A percentile compares a stretch with the other conserved stretches of the same genome.
Conservation (phyloP, 1,140 invertebrate genomes). For the Apis cerana region DNA sequence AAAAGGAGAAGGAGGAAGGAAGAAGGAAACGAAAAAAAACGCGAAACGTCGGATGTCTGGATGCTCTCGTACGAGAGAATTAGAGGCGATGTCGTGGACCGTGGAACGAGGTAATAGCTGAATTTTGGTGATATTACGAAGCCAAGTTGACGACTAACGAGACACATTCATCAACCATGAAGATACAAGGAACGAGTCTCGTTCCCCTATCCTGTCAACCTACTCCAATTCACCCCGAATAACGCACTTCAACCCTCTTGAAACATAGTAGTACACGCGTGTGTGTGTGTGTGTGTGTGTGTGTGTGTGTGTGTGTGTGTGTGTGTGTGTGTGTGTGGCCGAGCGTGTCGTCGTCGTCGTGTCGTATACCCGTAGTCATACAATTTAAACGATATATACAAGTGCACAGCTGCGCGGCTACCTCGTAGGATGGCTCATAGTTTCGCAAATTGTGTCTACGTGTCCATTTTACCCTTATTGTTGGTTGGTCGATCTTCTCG, state of each 20-base stretch:
- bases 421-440: conserved; percentile 19
- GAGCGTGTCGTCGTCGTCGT: not conserved
- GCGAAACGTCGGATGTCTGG: not conserved
- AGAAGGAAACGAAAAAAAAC: not conserved
- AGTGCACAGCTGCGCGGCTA: conserved; percentile 47
- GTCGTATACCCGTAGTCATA: conserved; percentile 27
- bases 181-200: conserved; percentile 67
- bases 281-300: not conserved
- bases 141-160: conserved; percentile 68
- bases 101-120: conserved; percentile 60
- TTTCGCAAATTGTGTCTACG: conserved; percentile 56
- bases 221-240: conserved; percentile 65
- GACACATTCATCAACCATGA: conserved; percentile 65
- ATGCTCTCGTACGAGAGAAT: conserved; percentile 20
- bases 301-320: not conserved
- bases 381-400: conserved; percentile 59
- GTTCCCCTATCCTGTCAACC: conserved; percentile 34
- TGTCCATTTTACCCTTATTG: conserved; percentile 60
- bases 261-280: conserved; percentile 19
- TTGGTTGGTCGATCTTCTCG: conserved; percentile 50
- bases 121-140: conserved; percentile 66
- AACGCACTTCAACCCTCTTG: conserved; percentile 53
- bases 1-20: not conserved
- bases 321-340: not conserved
- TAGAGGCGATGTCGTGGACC: conserved; percentile 30